Conservation (phyloP, 2,888 invertebrate species). For the Lepidocyrtinus sp. region DNA sequence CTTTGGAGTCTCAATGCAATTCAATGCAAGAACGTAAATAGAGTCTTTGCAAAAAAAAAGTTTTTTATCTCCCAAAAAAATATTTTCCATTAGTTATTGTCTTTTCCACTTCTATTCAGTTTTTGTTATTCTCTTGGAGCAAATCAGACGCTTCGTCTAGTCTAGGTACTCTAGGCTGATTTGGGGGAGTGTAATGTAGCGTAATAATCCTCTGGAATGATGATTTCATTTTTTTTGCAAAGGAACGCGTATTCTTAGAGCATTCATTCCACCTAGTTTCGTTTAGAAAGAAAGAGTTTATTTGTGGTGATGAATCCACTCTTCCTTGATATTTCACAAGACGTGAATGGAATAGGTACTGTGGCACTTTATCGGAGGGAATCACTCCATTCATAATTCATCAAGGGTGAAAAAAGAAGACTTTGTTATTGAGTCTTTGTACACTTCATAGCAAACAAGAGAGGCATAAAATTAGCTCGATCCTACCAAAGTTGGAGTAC, state of each 20-base stretch:
- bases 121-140: too few relatives aligned
- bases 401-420: slow-evolving; percentile 11
- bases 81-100: too few relatives aligned
- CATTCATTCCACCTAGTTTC: background rate
- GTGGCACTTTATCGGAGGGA: slow-evolving; percentile 25
- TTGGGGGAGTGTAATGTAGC: slow-evolving; percentile 37
- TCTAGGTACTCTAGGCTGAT: slow-evolving; percentile 11
- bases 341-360: background rate
- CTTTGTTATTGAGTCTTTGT: background rate
- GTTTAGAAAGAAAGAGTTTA: background rate
- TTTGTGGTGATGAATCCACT: too few relatives aligned
- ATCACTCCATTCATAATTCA: slow-evolving; percentile 42
- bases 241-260: slow-evolving; percentile 15
- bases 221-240: slow-evolving; percentile 16
- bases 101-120: too few relatives aligned
- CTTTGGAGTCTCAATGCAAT: too few relatives aligned
- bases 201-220: background rate
- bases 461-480: slow-evolving; percentile 41
- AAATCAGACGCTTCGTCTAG: background rate
- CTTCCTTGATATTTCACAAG: too few relatives aligned
- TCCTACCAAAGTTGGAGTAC: slow-evolving; percentile 7
- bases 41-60: too few relatives aligned
- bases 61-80: too few relatives aligned
- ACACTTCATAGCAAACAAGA: background rate
- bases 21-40: too few relatives aligned